Evolutionary conservation across 30 jellyfish, hydroid and myxozoan species (phyloP), one percentile per base, ranked within the genome.

Genomic region (Phacellophora camtschatica): DNA sequence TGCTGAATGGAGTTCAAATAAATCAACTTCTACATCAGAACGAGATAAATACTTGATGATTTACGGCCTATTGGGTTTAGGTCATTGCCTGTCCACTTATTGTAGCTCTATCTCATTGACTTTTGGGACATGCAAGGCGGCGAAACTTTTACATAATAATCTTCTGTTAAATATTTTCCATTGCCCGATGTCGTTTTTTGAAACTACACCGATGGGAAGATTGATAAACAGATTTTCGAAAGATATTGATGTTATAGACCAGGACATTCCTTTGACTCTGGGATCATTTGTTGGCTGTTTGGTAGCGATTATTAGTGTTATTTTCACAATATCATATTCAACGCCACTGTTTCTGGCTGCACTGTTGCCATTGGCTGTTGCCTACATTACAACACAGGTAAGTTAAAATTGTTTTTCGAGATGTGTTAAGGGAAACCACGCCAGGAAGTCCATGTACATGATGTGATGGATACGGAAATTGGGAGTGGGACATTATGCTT

Each of bases 161-260:
- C 86, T 95, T 10, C 69, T 95, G 36, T 28, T 16, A 41, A 88
- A 70, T 51, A 67, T 95, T 15, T 59, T 94, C 28, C 95, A 82
- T 34, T 84, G 96, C 58, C 96, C 97, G 15, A 95, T 95, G 98
- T 63, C 77, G 63, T 95, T 95, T 55, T 95, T 95, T 79, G 99
- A 95, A 53, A 64, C 97, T 15, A 95, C 99, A 15, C 99, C 99
- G 5, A 76, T 90, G 85, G 99, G 99, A 5, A 58, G 99, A 43
- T 65, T 95, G 9, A 69, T 92, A 24, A 95, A 95, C 79, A 48
- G 97, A 42, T 95, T 95, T 79, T 71, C 97, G 16, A 88, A 86
- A 64, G 99, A 95, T 53, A 86, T 95, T 41, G 73, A 89, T 32
- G 83, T 74, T n/a, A 82, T 95, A 29, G 99, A 95, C 63, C 96